These are phyloP conservation scores for Pongo abelii DNA, from an alignment of 2,113 vertebrate genomes.

Conservation along the genomic window DNA sequence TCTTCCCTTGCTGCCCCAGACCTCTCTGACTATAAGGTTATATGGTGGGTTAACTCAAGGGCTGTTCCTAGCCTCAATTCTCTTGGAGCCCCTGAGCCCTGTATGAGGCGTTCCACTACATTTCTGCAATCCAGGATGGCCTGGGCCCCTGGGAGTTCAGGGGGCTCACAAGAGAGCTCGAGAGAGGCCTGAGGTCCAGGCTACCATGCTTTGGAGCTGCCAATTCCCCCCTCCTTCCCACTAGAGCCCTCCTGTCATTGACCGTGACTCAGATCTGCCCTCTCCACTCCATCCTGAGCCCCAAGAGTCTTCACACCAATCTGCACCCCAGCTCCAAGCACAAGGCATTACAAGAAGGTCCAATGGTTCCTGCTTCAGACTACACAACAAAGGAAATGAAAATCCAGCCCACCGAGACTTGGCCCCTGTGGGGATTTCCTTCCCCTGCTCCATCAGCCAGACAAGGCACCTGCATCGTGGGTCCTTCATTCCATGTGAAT, in stretches of 20 bases:
- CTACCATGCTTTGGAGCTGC: too few relatives aligned
- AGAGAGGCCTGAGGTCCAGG: neutral
- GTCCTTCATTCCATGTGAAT: fast-evolving
- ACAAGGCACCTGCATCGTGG: fast-evolving
- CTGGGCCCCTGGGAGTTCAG: neutral
- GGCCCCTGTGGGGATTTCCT: neutral
- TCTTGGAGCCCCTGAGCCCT: neutral
- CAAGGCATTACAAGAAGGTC: neutral
- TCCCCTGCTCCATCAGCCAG: fast-evolving
- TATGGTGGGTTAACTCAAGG: neutral
- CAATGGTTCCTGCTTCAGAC: neutral
- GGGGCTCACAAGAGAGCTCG: fast-evolving
- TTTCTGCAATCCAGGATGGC: neutral
- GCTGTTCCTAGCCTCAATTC: neutral
- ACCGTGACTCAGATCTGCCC: neutral
- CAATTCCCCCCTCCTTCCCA: fast-evolving
- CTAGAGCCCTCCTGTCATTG: too few relatives aligned
- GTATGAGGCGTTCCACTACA: neutral
- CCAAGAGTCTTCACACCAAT: neutral
- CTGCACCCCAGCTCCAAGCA: neutral
- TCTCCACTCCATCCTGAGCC: neutral
- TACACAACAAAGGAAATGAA: neutral
- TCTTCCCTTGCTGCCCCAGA: neutral
- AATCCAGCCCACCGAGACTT: fast-evolving
- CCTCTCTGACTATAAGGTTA: neutral